Percentiles rank a stretch among this genome's conserved stretches.
Conservation (phyloP, 2,113 vertebrate genomes). For the Saguinus imperator region DNA sequence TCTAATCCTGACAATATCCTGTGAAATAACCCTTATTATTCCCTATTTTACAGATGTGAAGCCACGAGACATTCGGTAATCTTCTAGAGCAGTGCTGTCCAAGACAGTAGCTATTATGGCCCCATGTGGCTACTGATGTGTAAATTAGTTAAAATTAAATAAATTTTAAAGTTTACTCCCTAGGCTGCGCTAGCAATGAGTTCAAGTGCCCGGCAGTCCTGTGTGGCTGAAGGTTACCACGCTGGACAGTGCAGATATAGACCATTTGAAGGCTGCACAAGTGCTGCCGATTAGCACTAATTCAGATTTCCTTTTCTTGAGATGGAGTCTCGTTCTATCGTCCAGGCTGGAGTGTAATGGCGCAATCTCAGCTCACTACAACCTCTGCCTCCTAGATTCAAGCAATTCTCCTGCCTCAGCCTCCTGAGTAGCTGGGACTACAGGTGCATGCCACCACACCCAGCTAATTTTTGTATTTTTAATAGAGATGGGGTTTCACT, state of each 20-base stretch:
- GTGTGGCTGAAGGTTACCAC: not conserved
- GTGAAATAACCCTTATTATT: not conserved
- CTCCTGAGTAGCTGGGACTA: too few species aligned
- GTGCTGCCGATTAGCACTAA: not conserved
- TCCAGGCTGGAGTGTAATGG: too few species aligned
- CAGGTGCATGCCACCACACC: too few species aligned
- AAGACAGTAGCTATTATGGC: not conserved
- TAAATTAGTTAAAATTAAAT: not conserved
- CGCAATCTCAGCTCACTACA: too few species aligned
- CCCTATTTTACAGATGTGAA: not conserved
- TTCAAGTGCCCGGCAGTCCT: not conserved
- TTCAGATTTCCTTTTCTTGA: too few species aligned
- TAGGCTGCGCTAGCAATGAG: not conserved
- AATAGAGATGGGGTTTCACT: too few species aligned
- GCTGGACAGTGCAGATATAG: rapidly evolving
- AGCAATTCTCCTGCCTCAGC: too few species aligned
- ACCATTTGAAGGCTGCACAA: not conserved
- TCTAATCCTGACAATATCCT: not conserved
- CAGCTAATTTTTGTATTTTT: too few species aligned
- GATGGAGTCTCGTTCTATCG: too few species aligned
- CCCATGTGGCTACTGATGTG: not conserved
- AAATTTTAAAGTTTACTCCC: not conserved
- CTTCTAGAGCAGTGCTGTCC: not conserved
- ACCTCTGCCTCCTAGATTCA: too few species aligned
- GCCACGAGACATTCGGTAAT: not conserved